Evolutionary conservation across 1,140 invertebrate species (phyloP).

Genomic region (Lordiphosa collinella): DNA sequence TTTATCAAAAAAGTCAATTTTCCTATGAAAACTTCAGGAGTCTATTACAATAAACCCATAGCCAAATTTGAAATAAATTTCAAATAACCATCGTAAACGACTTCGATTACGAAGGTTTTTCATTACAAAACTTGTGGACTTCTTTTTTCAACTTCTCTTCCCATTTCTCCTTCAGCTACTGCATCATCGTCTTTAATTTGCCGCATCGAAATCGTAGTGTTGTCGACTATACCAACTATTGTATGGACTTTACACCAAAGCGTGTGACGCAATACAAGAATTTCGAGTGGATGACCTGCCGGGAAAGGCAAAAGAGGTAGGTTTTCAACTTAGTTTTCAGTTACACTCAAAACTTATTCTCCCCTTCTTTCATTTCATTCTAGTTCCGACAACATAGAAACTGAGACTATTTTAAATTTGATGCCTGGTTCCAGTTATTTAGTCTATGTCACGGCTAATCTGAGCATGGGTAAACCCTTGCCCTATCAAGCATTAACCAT

Average conservation of each 20-base stretch:
- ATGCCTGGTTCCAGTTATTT: conserved; percentile 68
- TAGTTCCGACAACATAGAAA: conserved; percentile 58
- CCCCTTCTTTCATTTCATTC: not conserved
- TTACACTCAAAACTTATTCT: not conserved
- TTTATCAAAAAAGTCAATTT: too few relatives aligned
- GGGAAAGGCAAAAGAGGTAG: conserved; percentile 58
- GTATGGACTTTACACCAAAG: conserved; percentile 69
- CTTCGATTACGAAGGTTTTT: too few relatives aligned
- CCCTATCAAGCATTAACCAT: conserved; percentile 72
- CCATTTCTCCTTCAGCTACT: conserved; percentile 47
- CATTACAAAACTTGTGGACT: too few relatives aligned
- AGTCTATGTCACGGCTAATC: conserved; percentile 73
- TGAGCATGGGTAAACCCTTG: conserved; percentile 63
- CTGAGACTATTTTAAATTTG: conserved; percentile 65
- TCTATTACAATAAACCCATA: too few relatives aligned
- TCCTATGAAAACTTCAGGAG: too few relatives aligned
- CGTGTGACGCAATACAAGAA: conserved; percentile 58
- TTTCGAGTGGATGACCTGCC: conserved; percentile 66
- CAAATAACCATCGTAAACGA: too few relatives aligned
- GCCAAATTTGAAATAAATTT: too few relatives aligned
- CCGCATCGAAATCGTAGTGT: conserved; percentile 69
- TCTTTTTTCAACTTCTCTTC: not conserved
- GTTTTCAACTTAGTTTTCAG: not conserved
- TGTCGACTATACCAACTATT: conserved; percentile 72
- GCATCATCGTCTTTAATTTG: conserved; percentile 75